These are phyloP conservation scores for Crossocerus cetratus DNA, from an alignment of 2,888 invertebrate species.

Conservation along the genomic window DNA sequence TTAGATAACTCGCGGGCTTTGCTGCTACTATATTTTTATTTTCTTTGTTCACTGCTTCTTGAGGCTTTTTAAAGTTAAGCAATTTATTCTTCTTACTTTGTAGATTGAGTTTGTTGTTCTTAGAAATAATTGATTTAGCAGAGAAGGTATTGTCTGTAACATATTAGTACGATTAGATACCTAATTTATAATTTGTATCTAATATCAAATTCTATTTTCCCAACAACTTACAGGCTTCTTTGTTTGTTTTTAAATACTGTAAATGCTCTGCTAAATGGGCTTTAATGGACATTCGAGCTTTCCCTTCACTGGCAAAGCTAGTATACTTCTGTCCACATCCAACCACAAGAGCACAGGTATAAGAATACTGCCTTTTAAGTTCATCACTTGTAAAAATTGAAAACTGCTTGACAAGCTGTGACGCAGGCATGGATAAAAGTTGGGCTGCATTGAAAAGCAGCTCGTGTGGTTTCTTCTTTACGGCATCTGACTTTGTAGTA, in stretches of 20 bases:
- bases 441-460: conserved; percentile 62
- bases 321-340: conserved; percentile 77
- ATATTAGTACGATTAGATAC: conserved; percentile 7
- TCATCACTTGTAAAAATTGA: conserved; percentile 78
- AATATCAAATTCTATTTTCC: neutral
- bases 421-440: conserved; percentile 75
- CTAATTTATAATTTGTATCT: conserved; percentile 4
- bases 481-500: conserved; percentile 50
- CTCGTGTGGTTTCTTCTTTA: conserved; percentile 62
- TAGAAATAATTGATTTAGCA: conserved; percentile 60
- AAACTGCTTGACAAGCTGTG: conserved; percentile 78
- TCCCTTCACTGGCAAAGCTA: conserved; percentile 80
- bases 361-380: conserved; percentile 78
- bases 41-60: conserved; percentile 70
- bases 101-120: conserved; percentile 61
- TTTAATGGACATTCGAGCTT: conserved; percentile 78
- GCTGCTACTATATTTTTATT: conserved; percentile 69
- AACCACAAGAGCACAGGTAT: conserved; percentile 78
- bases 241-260: conserved; percentile 68
- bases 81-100: conserved; percentile 65
- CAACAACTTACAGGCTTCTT: conserved; percentile 65
- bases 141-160: conserved; percentile 66
- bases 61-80: conserved; percentile 66
- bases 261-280: conserved; percentile 78
- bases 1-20: conserved; percentile 68